These are phyloP conservation scores for Microhierax caerulescens DNA, from an alignment of 2,797 vertebrate species.

Conservation along the genomic window DNA sequence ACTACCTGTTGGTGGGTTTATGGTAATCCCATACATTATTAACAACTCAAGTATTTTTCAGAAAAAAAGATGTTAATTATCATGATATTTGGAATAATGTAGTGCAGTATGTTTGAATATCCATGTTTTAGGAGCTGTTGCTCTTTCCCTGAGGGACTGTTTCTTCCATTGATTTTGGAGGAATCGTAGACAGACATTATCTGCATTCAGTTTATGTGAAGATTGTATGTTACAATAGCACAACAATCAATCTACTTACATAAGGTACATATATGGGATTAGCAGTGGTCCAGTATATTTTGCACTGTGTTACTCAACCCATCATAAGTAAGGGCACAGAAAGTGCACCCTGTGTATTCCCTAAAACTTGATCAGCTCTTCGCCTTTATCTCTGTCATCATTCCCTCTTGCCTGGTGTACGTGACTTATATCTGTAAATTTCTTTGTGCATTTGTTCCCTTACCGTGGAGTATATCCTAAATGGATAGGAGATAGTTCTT, in stretches of 20 bases:
- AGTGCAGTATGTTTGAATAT: background rate
- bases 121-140: background rate
- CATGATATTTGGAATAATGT: background rate
- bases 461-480: background rate
- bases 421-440: background rate
- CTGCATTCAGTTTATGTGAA: background rate
- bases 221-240: background rate
- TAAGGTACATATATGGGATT: background rate
- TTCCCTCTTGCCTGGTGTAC: background rate
- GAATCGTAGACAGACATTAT: background rate
- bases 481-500: background rate
- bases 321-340: background rate
- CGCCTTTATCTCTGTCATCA: background rate
- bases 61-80: background rate
- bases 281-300: background rate
- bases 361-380: background rate
- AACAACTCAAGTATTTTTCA: background rate
- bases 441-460: background rate
- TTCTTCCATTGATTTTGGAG: background rate
- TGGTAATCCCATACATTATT: background rate
- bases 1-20: constrained; percentile 40
- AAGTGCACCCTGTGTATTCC: background rate
- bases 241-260: background rate
- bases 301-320: background rate
- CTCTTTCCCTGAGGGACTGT: background rate